Evolutionary conservation across 2,888 invertebrate species (phyloP), one percentile per base, ranked within the genome.

Genomic region (Blastobasis lacticolella): DNA sequence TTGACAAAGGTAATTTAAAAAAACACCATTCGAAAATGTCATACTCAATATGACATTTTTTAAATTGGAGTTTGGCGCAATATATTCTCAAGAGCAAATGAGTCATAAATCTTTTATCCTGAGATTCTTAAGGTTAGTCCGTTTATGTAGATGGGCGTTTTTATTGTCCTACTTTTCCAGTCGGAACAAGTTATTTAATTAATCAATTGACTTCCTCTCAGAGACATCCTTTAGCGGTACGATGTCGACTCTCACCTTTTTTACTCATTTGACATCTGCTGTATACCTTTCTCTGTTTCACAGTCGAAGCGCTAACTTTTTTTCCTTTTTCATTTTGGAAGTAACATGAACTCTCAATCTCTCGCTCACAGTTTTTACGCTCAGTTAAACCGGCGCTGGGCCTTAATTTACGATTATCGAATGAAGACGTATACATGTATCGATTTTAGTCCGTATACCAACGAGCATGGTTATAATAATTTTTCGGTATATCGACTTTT

Each of bases 281-380:
- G 66, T 72, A 63, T 58, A 64, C 64, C 69, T 57, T 54, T 74
- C 72, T 67, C 69, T 62, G 65, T 77, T 67, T 60, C 71, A 66
- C 69, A 65, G 61, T 66, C 63, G 66, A 62, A 60, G 63, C 64
- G 61, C 57, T 61, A 50, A 57, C 56, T 54, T 68, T 74, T 74
- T 71, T 73, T 69, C 69, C 62, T 79, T 75, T 79, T 81, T 74
- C 65, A 64, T 73, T 78, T 79, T 75, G 60, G 68, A 63, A 78
- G 83, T 81, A 85, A 84, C 81, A 79, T 80, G 84, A 85, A 83
- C 84, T 81, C 78, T 78, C 80, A 81, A 81, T 81, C 74, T 73
- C 75, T 72, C 66, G 74, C 72, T 73, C 73, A 76, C 81, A 81
- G 81, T 81, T 86, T 86, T 83, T 78, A 85, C 83, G 83, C 82